Conservation (phyloP, 2,797 vertebrate species). For the Leptatherina wallacei region DNA sequence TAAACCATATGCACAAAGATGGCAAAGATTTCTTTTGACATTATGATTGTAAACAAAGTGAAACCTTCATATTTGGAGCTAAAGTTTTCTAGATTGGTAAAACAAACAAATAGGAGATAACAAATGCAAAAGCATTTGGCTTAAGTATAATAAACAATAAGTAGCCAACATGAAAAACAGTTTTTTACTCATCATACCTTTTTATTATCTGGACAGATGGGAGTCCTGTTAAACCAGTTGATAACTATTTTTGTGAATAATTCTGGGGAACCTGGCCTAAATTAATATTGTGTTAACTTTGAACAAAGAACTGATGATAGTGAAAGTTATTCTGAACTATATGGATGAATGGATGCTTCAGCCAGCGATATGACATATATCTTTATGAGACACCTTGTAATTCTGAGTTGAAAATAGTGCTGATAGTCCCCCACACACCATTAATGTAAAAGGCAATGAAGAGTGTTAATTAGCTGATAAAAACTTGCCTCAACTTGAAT, state of each 20-base stretch:
- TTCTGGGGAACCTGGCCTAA: neutral
- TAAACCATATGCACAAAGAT: neutral
- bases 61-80: neutral
- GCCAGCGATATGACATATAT: neutral
- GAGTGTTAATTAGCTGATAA: neutral
- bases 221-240: neutral
- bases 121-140: neutral
- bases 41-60: neutral
- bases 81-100: neutral
- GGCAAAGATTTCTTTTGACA: neutral
- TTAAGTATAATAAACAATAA: neutral
- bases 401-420: neutral
- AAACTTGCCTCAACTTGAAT: neutral
- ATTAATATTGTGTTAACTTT: neutral
- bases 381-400: neutral
- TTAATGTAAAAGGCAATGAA: neutral
- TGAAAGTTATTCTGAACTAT: neutral
- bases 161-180: neutral
- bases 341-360: neutral
- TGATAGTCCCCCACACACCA: neutral
- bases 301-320: neutral
- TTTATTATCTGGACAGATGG: conserved; percentile 3
- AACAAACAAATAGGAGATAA: neutral
- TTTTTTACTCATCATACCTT: neutral
- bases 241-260: conserved; percentile 1